Evolutionary conservation across 2,113 vertebrate species (phyloP).

Genomic region (Gorsachius goisagi): DNA sequence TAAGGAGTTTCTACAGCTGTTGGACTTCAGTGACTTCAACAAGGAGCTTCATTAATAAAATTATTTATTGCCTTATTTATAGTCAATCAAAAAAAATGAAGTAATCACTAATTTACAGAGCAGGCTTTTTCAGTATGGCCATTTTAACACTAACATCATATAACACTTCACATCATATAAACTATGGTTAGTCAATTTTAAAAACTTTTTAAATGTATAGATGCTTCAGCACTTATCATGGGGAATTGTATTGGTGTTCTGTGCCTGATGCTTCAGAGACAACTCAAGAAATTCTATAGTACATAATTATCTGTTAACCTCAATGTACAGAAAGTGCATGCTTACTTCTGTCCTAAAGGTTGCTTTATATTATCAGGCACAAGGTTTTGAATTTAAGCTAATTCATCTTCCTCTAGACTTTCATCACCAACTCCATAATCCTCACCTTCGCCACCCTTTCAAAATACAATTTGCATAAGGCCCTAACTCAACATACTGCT

Average conservation of each 20-base stretch:
- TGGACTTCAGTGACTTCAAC: background rate
- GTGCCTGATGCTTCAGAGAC: background rate
- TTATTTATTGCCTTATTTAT: background rate
- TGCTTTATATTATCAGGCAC: background rate
- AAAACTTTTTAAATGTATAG: background rate
- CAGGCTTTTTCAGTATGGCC: background rate
- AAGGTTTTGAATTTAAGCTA: background rate
- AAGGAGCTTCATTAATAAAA: background rate
- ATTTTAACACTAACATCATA: background rate
- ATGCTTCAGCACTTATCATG: background rate
- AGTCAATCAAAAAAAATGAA: background rate
- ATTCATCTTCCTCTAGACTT: background rate
- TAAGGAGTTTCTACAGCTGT: background rate
- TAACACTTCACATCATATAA: background rate
- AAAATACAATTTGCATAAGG: background rate
- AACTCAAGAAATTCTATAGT: background rate
- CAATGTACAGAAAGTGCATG: fast-evolving
- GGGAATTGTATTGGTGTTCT: background rate
- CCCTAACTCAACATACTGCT: background rate
- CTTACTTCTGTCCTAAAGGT: background rate
- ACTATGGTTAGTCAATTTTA: background rate
- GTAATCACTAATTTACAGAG: background rate
- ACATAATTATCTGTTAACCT: background rate
- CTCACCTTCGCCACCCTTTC: background rate
- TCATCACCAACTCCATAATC: background rate